Conservation (phyloP, 2,113 vertebrate genomes). For the Thunnus maccoyii region DNA sequence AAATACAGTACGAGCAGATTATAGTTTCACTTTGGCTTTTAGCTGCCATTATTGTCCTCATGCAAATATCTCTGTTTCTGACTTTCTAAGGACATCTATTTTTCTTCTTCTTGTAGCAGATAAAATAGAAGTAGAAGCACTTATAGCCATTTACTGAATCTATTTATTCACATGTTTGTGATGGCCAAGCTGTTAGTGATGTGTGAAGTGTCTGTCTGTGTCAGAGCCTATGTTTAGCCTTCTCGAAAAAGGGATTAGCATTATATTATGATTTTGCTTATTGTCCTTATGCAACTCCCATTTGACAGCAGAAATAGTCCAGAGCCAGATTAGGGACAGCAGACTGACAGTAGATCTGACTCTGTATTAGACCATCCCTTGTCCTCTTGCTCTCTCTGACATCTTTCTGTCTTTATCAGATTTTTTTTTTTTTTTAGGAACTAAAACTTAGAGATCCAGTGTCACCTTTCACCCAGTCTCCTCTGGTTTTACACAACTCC, state of each 20-base stretch:
- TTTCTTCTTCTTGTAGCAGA: background rate
- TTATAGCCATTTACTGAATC: background rate
- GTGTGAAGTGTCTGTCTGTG: constrained; percentile 22
- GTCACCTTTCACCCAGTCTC: constrained; percentile 19
- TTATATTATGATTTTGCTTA: constrained; percentile 63
- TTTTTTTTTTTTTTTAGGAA: background rate
- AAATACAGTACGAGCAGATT: constrained; percentile 17
- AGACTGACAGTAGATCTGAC: constrained; percentile 39
- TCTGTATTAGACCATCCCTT: constrained; percentile 34
- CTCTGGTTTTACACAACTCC: constrained; percentile 16
- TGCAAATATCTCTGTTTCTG: background rate
- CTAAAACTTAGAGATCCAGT: constrained; percentile 14
- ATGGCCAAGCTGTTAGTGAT: constrained; percentile 8
- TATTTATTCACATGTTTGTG: constrained; percentile 13
- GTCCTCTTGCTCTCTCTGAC: background rate
- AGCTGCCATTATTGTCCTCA: constrained; percentile 12
- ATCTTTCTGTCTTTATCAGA: background rate
- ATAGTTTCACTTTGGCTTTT: constrained; percentile 30
- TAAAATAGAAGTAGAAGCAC: background rate
- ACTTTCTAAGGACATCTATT: background rate
- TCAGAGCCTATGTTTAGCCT: constrained; percentile 53
- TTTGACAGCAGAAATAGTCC: constrained; percentile 54
- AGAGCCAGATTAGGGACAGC: constrained; percentile 55
- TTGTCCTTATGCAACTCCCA: constrained; percentile 62
- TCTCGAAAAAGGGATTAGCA: constrained; percentile 47